A percentile compares a stretch with the other conserved stretches of the same genome.
Evolutionary conservation across 2,113 vertebrate species (phyloP).

Genomic region (Dinomys branickii): DNA sequence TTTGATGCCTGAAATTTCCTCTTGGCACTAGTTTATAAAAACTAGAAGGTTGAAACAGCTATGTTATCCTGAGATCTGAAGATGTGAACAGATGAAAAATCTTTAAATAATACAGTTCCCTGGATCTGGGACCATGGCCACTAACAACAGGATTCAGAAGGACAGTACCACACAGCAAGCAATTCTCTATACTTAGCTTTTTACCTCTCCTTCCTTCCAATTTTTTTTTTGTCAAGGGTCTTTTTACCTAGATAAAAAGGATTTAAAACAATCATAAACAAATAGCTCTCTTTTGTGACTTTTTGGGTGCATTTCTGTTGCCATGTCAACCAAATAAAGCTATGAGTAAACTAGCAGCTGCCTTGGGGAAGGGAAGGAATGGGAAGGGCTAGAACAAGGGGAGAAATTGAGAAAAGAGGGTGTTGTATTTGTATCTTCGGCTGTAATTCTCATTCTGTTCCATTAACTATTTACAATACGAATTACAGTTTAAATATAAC

Average conservation of each 20-base stretch:
- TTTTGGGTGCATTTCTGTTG: constrained; percentile 52
- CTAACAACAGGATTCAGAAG: constrained; percentile 30
- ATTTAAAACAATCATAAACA: constrained; percentile 55
- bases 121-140: constrained; percentile 27
- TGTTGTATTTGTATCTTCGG: not conserved
- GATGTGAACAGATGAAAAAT: constrained; percentile 46
- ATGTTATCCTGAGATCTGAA: constrained; percentile 54
- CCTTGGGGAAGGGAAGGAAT: not conserved
- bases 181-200: not conserved
- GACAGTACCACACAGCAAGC: not conserved
- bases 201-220: not conserved
- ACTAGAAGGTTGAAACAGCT: constrained; percentile 37
- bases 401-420: not conserved
- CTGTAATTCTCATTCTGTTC: not conserved
- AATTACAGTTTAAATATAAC: not conserved
- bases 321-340: constrained; percentile 25
- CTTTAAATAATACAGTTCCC: constrained; percentile 58
- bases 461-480: not conserved
- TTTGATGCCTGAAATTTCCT: constrained; percentile 58
- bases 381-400: not conserved
- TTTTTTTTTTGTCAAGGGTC: constrained; percentile 34
- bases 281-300: constrained; percentile 40
- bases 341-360: not conserved
- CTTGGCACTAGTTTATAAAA: constrained; percentile 65
- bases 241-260: constrained; percentile 52